Percentiles rank a stretch among this genome's conserved stretches.
These are phyloP conservation scores for Ochotona princeps DNA, from an alignment of 2,113 vertebrate genomes.

Conservation along the genomic window DNA sequence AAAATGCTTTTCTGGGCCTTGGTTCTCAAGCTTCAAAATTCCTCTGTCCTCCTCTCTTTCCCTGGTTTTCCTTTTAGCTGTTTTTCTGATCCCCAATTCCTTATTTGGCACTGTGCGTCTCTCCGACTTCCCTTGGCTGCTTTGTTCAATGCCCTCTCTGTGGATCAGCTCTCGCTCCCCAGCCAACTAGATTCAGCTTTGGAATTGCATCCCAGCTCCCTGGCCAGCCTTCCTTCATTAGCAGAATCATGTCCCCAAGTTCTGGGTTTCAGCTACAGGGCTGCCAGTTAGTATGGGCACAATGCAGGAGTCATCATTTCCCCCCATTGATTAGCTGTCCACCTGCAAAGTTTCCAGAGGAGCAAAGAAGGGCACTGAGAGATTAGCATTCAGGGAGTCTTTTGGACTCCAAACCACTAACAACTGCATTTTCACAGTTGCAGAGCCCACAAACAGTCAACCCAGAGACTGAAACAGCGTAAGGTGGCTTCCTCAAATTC, in stretches of 20 bases:
- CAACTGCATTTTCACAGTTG: conserved; percentile 73
- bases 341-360: conserved; percentile 85
- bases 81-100: background rate
- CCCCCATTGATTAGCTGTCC: conserved; percentile 90
- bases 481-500: background rate
- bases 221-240: conserved; percentile 69
- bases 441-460: background rate
- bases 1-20: background rate
- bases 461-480: background rate
- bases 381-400: conserved; percentile 86
- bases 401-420: conserved; percentile 79
- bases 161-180: background rate
- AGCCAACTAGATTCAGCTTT: background rate
- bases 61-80: background rate
- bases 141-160: background rate
- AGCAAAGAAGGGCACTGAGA: conserved; percentile 87
- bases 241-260: background rate
- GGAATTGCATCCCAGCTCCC: conserved; percentile 59
- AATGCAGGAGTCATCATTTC: conserved; percentile 86
- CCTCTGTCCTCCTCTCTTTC: background rate
- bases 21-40: background rate
- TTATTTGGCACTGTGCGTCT: background rate
- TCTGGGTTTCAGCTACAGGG: conserved; percentile 58
- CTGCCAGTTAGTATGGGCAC: conserved; percentile 81
- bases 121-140: background rate